Evolutionary conservation across 2,888 invertebrate genomes (phyloP).

Genomic region (Epiblema foenella): DNA sequence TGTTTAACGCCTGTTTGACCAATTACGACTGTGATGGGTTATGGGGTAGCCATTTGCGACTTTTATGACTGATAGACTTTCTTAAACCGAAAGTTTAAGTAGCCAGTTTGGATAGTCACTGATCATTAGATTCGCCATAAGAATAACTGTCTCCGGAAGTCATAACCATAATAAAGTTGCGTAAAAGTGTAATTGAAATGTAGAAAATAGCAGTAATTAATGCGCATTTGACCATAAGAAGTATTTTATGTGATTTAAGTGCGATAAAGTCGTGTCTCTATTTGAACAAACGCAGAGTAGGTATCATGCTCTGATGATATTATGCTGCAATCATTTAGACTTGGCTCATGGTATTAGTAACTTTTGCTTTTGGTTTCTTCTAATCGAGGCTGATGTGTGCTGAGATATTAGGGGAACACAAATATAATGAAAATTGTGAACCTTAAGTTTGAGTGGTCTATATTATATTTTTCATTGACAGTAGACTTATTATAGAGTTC

Average conservation of each 20-base stretch:
- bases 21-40: not conserved
- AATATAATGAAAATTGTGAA: too few relatives aligned
- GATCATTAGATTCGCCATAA: not conserved
- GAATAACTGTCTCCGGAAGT: constrained; percentile 1
- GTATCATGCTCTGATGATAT: not conserved
- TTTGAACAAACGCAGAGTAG: not conserved
- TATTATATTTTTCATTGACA: too few relatives aligned
- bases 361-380: not conserved
- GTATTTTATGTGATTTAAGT: not conserved
- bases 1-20: not conserved
- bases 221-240: constrained; percentile 16
- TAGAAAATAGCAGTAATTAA: constrained; percentile 13
- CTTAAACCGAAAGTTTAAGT: not conserved
- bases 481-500: too few relatives aligned
- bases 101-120: not conserved
- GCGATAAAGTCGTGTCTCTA: not conserved
- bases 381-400: not conserved
- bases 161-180: constrained; percentile 7
- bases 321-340: not conserved
- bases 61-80: too few relatives aligned
- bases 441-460: too few relatives aligned
- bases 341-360: not conserved
- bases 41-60: not conserved
- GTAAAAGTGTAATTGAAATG: constrained; percentile 6
- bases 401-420: too few relatives aligned